Percentiles rank a stretch among this genome's conserved stretches.
Evolutionary conservation across 2,797 vertebrate species (phyloP).

Genomic region (Manis crassicaudata): DNA sequence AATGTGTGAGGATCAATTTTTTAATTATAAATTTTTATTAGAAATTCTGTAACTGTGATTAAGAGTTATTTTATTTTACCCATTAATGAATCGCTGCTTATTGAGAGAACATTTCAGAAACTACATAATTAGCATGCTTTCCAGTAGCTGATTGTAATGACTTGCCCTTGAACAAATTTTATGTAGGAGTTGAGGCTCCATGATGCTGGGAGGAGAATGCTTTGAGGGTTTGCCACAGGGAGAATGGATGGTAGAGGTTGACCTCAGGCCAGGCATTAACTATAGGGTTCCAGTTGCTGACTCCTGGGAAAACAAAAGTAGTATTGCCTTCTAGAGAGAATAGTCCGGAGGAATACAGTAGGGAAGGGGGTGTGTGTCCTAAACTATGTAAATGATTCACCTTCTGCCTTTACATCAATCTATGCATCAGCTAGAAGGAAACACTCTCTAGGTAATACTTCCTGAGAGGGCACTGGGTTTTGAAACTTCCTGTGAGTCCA

Average conservation of each 20-base stretch:
- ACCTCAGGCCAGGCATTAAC: background rate
- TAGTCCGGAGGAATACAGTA: background rate
- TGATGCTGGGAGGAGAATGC: background rate
- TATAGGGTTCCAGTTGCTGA: background rate
- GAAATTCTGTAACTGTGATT: constrained; percentile 24
- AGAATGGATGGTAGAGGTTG: background rate
- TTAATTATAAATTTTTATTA: constrained; percentile 39
- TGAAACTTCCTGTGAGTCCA: background rate
- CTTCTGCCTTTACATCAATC: background rate
- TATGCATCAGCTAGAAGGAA: background rate
- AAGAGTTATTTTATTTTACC: constrained; percentile 14
- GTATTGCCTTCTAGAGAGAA: background rate
- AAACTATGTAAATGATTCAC: background rate
- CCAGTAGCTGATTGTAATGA: background rate
- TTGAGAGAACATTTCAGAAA: constrained; percentile 52
- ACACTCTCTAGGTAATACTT: background rate
- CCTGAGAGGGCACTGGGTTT: background rate
- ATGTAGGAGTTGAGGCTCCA: background rate
- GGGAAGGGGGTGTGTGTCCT: background rate
- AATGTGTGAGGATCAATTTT: background rate
- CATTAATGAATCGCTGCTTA: background rate
- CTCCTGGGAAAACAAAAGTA: background rate
- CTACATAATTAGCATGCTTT: background rate
- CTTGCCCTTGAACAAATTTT: constrained; percentile 31
- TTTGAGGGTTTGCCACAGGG: background rate